phyloP scores from a whole-genome alignment of 64 coral and sea anemone genomes.

The Porites lutea region DNA sequence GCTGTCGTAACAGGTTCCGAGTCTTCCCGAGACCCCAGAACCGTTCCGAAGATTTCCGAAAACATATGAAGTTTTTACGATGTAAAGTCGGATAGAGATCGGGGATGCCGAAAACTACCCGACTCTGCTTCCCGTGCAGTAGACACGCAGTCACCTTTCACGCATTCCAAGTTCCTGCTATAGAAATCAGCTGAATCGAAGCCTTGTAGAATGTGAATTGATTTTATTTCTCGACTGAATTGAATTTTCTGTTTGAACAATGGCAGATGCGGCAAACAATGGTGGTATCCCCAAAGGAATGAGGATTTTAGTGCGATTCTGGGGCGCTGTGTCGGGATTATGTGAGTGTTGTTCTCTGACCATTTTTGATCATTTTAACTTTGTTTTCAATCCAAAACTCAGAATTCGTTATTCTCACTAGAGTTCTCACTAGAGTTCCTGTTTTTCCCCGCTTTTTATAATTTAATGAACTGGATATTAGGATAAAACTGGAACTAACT shows the following conservation, averaged over 20 bases:
- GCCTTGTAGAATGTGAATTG: constrained; percentile 13
- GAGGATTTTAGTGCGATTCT: constrained; percentile 84
- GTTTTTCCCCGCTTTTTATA: no score
- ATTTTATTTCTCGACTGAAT: background rate
- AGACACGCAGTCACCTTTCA: constrained; percentile 28
- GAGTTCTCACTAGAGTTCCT: background rate
- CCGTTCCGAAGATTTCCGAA: no score
- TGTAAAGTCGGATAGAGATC: background rate
- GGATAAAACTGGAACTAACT: no score
- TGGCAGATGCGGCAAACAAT: constrained; percentile 59
- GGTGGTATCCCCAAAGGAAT: constrained; percentile 80
- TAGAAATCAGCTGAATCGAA: constrained; percentile 28
- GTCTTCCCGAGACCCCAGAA: no score
- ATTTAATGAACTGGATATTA: no score
- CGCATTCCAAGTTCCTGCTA: background rate
- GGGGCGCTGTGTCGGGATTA: constrained; percentile 94
- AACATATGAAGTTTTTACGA: background rate
- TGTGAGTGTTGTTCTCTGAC: constrained; percentile 76
- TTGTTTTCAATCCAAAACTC: background rate
- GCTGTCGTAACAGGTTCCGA: background rate
- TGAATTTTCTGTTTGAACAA: constrained; percentile 12
- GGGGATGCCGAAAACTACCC: background rate
- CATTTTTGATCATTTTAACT: constrained; percentile 4
- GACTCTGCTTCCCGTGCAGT: constrained; percentile 23
- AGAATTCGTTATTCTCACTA: background rate